A percentile compares a stretch with the other conserved stretches of the same genome.
These are phyloP conservation scores for Argyrosomus regius DNA, from an alignment of 2,797 vertebrate genomes.

Conservation along the genomic window DNA sequence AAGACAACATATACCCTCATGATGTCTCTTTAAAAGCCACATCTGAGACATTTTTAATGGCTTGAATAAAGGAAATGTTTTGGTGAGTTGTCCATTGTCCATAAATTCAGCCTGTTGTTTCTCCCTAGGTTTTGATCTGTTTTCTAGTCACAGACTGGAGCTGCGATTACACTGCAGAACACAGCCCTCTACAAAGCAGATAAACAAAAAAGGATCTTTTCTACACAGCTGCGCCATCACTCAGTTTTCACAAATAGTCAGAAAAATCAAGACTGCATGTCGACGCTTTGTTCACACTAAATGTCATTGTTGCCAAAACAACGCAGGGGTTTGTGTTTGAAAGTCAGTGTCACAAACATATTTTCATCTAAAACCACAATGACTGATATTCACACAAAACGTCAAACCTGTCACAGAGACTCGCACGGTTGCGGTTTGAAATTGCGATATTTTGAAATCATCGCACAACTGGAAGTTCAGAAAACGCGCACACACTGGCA, in stretches of 20 bases:
- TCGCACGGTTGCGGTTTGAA: conserved; percentile 51
- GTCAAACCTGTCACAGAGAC: conserved; percentile 60
- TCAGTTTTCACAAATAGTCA: conserved; percentile 36
- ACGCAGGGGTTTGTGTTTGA: conserved; percentile 18
- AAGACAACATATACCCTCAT: neutral
- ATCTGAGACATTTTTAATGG: neutral
- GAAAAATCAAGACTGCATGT: conserved; percentile 46
- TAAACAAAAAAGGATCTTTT: conserved; percentile 39
- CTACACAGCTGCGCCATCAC: conserved; percentile 30
- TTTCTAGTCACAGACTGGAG: conserved; percentile 9
- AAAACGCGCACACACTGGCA: conserved; percentile 3
- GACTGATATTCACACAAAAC: conserved; percentile 45
- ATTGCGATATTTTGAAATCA: conserved; percentile 30
- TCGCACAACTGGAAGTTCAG: conserved; percentile 28
- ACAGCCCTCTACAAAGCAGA: conserved; percentile 20
- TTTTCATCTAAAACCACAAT: conserved; percentile 14
- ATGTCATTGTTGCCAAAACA: conserved; percentile 49
- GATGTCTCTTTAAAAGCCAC: conserved; percentile 4
- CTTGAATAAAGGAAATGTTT: neutral
- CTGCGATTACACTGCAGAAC: neutral
- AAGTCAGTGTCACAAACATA: conserved; percentile 32
- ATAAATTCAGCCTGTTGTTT: conserved; percentile 1
- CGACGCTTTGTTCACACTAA: conserved; percentile 27
- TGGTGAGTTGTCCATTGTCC: neutral
- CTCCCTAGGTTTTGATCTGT: neutral